phyloP scores from a whole-genome alignment of 1,140 invertebrate genomes.

The Anoplolepis gracilipes region DNA sequence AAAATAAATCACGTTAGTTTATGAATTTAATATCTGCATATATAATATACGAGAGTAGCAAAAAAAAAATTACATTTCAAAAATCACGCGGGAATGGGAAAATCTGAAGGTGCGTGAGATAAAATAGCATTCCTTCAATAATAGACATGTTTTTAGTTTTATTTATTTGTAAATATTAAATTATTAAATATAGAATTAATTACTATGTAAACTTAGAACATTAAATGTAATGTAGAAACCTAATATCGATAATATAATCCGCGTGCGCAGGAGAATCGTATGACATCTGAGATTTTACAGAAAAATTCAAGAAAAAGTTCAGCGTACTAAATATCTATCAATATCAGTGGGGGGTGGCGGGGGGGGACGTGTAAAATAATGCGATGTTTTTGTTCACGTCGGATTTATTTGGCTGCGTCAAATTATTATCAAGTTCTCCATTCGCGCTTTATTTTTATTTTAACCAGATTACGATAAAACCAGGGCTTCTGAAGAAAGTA shows the following conservation, averaged over 20 bases:
- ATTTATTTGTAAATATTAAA: background rate
- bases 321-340: background rate
- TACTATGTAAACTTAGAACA: background rate
- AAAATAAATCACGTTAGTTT: constrained; percentile 46
- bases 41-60: background rate
- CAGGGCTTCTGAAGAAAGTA: background rate
- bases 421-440: constrained; percentile 58
- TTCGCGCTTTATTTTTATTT: constrained; percentile 54
- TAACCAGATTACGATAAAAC: constrained; percentile 10
- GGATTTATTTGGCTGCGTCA: constrained; percentile 51
- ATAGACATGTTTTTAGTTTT: background rate
- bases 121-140: background rate
- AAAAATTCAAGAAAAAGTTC: background rate
- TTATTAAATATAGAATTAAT: background rate
- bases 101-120: background rate
- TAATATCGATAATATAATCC: background rate
- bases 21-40: constrained; percentile 14
- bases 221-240: background rate
- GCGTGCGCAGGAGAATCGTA: background rate
- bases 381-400: background rate
- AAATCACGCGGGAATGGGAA: background rate
- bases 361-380: background rate
- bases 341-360: background rate
- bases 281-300: background rate
- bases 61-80: background rate